Evolutionary conservation across 2,797 vertebrate species (phyloP), one percentile per base, ranked within the genome.

Genomic region (Sarcoramphus papa): DNA sequence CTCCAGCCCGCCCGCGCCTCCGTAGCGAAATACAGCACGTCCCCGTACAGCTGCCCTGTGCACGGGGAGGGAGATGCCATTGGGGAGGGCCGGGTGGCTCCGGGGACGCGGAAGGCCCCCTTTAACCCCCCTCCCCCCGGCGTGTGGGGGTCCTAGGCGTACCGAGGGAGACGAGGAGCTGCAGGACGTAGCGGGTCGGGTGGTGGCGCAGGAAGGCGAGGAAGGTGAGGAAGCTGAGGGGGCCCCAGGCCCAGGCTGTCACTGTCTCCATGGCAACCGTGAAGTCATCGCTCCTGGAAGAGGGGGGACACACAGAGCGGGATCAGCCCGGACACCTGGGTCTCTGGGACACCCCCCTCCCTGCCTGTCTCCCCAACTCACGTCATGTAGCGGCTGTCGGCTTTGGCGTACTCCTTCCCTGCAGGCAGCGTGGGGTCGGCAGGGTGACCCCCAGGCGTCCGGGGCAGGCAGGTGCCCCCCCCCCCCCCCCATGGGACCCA

Each of bases 211-310:
- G 57, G 22, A 87, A 53, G n/a, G 74, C 47, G 5, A 87, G 40
- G 65, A 87, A 87, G n/a, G 85, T 87, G 56, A 70, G 74, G 74
- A 87, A 54, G 85, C 85, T 87, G 85, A 87, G 74, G 28, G 85
- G 85, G 1, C 85, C 84, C 84, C 85, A 78, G 8, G 85, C 85
- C 65, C 74, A 78, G 23, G 85, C 85, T 1, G 74, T 87, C 85
- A 87, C 85, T 10, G 85, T 54, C 10, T 87, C 85, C 85, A 87
- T 87, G 48, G 48, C 56, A 4, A 87, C 85, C 7, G 41, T 78
- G 74, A 87, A 87, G 30, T 69, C 74, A 62, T 87, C 84, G 10
- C 64, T 86, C 73, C 84, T 86, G 63, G 15, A 7, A 19, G 8
- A 7, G 7, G 21, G 25, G 17, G 3, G 14, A 9, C 10, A 18